Conservation (phyloP, 2,888 invertebrate genomes). For the Limulus polyphemus region DNA sequence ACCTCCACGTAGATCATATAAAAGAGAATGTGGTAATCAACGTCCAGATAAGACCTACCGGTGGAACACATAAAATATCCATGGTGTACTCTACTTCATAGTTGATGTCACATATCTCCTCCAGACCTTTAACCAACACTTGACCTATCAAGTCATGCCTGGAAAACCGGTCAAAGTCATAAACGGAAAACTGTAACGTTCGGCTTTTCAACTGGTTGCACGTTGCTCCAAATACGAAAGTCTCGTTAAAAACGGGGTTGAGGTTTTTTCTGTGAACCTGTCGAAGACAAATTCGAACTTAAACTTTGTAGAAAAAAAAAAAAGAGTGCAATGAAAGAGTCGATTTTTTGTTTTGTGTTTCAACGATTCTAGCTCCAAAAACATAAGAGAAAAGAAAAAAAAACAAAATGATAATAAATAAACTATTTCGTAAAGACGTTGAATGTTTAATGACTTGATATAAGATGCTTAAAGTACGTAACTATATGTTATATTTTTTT, state of each 20-base stretch:
- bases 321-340: background rate
- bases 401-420: too few species aligned
- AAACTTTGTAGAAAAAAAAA: background rate
- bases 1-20: too few species aligned
- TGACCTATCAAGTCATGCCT: constrained; percentile 76
- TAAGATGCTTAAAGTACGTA: too few species aligned
- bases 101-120: constrained; percentile 61
- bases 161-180: constrained; percentile 78
- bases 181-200: constrained; percentile 70
- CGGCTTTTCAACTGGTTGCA: constrained; percentile 61
- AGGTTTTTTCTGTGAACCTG: constrained; percentile 60
- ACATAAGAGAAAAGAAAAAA: too few species aligned
- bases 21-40: too few species aligned
- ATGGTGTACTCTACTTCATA: constrained; percentile 72
- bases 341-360: too few species aligned
- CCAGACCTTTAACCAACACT: constrained; percentile 63
- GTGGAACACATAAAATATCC: constrained; percentile 65
- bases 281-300: too few species aligned
- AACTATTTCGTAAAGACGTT: too few species aligned
- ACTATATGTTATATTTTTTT: too few species aligned
- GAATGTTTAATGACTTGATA: too few species aligned
- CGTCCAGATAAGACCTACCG: constrained; percentile 43
- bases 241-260: constrained; percentile 73
- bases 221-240: constrained; percentile 65
- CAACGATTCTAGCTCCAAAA: too few species aligned